Evolutionary conservation across 2,888 invertebrate genomes (phyloP).

Genomic region (Diplazon laetatorius): DNA sequence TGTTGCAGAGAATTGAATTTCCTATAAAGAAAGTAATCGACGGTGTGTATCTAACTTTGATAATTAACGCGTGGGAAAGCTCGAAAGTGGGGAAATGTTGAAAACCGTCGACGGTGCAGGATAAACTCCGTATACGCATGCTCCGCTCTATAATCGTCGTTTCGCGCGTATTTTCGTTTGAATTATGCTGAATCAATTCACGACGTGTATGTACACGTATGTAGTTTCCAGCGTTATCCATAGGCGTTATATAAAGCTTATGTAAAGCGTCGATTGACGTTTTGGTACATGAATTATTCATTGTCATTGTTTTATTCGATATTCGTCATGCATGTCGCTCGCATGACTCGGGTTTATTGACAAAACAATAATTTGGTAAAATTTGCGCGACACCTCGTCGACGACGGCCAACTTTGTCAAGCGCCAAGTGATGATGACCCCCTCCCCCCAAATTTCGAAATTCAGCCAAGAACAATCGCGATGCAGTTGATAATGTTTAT

Average conservation of each 20-base stretch:
- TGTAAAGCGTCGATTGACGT: background rate
- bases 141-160: background rate
- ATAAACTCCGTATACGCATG: background rate
- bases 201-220: no score
- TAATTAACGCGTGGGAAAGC: no score
- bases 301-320: background rate
- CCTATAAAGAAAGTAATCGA: no score
- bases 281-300: background rate
- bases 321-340: background rate
- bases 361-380: no score
- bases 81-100: no score
- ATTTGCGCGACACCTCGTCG: no score
- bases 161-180: background rate
- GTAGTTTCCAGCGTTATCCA: no score
- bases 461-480: slow-evolving; percentile 53
- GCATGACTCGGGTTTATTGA: background rate
- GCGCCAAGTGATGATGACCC: slow-evolving; percentile 37
- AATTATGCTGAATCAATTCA: slow-evolving; percentile 32
- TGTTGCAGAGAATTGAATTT: no score
- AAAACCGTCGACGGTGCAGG: no score
- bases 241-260: background rate
- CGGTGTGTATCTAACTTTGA: no score
- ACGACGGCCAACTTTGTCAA: slow-evolving; percentile 38
- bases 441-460: slow-evolving; percentile 18
- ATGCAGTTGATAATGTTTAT: no score